A percentile compares a stretch with the other conserved stretches of the same genome.
Conservation (phyloP, 2,113 vertebrate genomes). For the Rhinoptilus africanus region DNA sequence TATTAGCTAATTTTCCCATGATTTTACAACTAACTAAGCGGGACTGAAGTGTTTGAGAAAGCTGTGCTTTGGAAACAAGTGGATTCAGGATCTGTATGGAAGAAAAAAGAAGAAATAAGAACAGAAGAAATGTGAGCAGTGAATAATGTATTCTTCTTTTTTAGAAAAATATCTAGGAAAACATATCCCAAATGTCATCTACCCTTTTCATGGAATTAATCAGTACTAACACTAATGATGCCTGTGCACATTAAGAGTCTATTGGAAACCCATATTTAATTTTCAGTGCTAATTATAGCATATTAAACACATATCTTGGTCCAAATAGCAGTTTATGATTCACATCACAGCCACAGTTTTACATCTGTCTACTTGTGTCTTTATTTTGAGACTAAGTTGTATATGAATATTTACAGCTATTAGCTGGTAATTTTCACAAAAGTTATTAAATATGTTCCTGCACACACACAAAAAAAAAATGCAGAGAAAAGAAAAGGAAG, state of each 20-base stretch:
- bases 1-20: constrained; percentile 88
- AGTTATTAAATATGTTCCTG: neutral
- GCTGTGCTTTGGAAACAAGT: constrained; percentile 88
- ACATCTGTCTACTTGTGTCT: neutral
- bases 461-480: neutral
- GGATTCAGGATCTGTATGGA: constrained; percentile 86
- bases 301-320: neutral
- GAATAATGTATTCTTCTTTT: neutral
- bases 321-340: neutral
- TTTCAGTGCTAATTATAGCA: neutral
- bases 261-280: neutral
- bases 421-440: neutral
- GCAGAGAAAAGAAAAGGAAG: neutral
- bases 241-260: neutral
- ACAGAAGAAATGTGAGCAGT: neutral
- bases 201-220: neutral
- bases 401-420: neutral
- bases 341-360: neutral
- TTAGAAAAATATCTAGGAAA: neutral
- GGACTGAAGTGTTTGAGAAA: constrained; percentile 88
- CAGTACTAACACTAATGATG: neutral
- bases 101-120: neutral
- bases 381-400: neutral
- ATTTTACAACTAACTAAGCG: constrained; percentile 92
- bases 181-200: neutral